Conservation (phyloP, 2,113 vertebrate species). For the Lamprotornis superbus region DNA sequence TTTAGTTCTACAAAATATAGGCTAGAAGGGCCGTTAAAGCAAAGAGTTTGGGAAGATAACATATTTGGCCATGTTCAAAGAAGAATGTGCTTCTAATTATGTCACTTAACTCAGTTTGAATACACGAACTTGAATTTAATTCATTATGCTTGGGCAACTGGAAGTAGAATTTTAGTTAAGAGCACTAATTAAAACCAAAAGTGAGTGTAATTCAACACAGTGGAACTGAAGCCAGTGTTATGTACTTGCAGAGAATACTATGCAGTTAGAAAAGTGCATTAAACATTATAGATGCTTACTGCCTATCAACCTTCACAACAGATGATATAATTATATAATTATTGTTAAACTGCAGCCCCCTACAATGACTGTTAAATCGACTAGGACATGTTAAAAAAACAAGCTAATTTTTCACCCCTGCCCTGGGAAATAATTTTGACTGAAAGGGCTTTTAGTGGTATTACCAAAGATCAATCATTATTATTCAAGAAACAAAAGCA, state of each 20-base stretch:
- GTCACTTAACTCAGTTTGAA: background rate
- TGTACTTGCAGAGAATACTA: background rate
- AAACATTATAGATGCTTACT: background rate
- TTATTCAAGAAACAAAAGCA: background rate
- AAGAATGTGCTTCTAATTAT: background rate
- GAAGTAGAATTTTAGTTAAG: background rate
- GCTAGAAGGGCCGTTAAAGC: background rate
- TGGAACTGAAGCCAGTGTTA: background rate
- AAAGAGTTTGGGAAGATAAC: background rate
- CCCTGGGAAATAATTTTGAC: background rate
- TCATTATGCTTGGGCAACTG: background rate
- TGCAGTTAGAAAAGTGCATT: background rate
- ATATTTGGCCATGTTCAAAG: background rate
- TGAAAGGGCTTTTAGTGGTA: background rate
- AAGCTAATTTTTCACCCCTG: rapidly evolving
- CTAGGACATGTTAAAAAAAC: background rate
- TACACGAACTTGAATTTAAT: background rate
- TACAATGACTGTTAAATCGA: background rate
- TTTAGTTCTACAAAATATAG: background rate
- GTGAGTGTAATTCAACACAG: background rate
- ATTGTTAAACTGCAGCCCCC: background rate
- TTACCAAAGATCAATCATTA: background rate
- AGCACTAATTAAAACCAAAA: background rate
- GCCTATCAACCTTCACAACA: background rate
- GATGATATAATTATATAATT: background rate